Evolutionary conservation across 2,113 vertebrate genomes (phyloP).

Genomic region (Ramphastos sulfuratus): DNA sequence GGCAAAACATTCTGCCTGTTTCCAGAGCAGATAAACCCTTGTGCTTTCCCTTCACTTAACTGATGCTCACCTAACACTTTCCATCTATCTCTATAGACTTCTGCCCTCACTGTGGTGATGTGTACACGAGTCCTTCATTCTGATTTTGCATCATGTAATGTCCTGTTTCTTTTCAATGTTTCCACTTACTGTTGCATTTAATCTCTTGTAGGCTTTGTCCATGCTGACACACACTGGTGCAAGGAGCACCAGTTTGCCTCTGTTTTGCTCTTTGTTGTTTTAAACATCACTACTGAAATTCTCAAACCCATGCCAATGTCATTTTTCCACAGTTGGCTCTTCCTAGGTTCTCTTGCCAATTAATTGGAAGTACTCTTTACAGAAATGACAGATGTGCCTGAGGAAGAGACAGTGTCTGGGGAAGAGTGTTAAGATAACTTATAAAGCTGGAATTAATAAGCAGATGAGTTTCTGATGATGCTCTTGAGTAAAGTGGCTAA

Average conservation of each 20-base stretch:
- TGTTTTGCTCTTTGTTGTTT: not conserved
- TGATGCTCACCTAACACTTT: not conserved
- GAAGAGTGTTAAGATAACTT: conserved; percentile 1
- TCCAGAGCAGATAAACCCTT: not conserved
- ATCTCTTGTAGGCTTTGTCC: not conserved
- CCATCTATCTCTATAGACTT: not conserved
- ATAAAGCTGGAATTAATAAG: conserved; percentile 47
- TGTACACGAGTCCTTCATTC: not conserved
- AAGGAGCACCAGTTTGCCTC: not conserved
- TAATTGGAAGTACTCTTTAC: conserved; percentile 6
- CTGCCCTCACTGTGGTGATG: rapidly evolving
- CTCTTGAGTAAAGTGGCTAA: conserved; percentile 39
- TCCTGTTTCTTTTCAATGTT: not conserved
- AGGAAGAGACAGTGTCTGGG: not conserved
- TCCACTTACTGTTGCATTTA: not conserved
- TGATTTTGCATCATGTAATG: not conserved
- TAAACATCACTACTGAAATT: not conserved
- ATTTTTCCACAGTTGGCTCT: not conserved
- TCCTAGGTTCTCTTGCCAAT: not conserved
- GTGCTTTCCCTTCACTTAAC: not conserved
- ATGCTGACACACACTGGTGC: not conserved
- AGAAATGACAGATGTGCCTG: conserved; percentile 9
- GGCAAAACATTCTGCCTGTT: not conserved
- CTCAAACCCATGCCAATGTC: not conserved
- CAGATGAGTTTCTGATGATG: conserved; percentile 31